Conservation (phyloP, 2,888 invertebrate genomes). For the Microctonus hyperodae region DNA sequence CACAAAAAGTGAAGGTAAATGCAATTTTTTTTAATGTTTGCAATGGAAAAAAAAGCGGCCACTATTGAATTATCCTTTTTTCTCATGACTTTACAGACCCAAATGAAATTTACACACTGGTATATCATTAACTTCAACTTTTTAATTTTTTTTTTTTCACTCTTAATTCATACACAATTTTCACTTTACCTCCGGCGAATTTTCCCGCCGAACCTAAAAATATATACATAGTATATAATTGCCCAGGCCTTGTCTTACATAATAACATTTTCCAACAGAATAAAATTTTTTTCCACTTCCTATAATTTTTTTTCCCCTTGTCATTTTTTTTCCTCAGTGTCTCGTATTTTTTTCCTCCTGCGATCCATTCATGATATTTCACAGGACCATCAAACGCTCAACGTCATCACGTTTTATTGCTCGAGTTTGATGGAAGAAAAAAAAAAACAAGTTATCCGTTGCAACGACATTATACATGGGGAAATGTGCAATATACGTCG, state of each 20-base stretch:
- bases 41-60: too few relatives aligned
- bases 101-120: not conserved
- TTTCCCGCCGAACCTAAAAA: too few relatives aligned
- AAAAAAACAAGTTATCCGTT: not conserved
- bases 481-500: constrained; percentile 7
- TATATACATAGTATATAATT: not conserved
- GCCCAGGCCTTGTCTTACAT: not conserved
- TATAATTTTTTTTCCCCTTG: not conserved
- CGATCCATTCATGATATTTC: too few relatives aligned
- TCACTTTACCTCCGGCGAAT: not conserved
- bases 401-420: constrained; percentile 1
- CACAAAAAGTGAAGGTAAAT: not conserved
- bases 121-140: not conserved
- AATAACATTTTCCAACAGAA: not conserved
- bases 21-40: too few relatives aligned
- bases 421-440: not conserved
- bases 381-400: not conserved
- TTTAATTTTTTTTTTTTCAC: not conserved
- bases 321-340: not conserved
- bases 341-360: too few relatives aligned
- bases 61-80: constrained; percentile 1
- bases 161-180: not conserved
- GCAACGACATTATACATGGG: constrained; percentile 2
- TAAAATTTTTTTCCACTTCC: not conserved
- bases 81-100: too few relatives aligned